Conservation (phyloP, 2,113 vertebrate genomes). For the Hippotragus niger region DNA sequence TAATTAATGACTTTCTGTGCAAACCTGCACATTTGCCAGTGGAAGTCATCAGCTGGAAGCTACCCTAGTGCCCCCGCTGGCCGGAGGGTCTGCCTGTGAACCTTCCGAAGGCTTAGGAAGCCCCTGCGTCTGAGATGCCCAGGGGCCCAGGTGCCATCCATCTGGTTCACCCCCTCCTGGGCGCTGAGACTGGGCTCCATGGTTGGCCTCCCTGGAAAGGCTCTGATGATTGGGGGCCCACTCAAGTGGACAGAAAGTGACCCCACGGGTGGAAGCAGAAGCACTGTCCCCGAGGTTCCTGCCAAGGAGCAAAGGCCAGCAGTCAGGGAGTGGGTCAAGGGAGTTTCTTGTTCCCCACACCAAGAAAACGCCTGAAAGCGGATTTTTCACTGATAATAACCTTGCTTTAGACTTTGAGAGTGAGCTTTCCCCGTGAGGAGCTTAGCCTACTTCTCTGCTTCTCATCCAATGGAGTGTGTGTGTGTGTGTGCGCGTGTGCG, state of each 20-base stretch:
- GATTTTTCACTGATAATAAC: not conserved
- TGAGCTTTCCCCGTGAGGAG: not conserved
- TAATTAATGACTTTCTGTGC: slow-evolving; percentile 50
- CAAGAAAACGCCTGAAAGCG: not conserved
- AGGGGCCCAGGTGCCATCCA: accelerated
- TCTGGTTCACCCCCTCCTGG: accelerated
- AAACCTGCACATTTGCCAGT: slow-evolving; percentile 39
- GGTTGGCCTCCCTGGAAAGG: not conserved
- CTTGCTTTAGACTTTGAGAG: not conserved
- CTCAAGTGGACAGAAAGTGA: not conserved
- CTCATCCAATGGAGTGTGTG: not conserved
- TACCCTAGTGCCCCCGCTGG: not conserved
- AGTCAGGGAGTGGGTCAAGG: not conserved
- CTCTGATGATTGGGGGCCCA: accelerated
- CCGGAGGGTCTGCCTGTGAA: not conserved
- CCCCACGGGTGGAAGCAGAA: not conserved
- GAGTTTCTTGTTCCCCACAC: not conserved
- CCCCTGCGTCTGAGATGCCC: not conserved
- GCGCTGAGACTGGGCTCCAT: not conserved
- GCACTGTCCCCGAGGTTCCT: accelerated
- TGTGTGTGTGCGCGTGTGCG: not conserved
- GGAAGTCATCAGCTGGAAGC: not conserved
- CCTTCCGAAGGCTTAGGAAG: not conserved
- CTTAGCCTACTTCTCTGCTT: not conserved
- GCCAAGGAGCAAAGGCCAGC: accelerated